Evolutionary conservation across 2,797 vertebrate genomes (phyloP).

Genomic region (Gymnothorax javanicus): DNA sequence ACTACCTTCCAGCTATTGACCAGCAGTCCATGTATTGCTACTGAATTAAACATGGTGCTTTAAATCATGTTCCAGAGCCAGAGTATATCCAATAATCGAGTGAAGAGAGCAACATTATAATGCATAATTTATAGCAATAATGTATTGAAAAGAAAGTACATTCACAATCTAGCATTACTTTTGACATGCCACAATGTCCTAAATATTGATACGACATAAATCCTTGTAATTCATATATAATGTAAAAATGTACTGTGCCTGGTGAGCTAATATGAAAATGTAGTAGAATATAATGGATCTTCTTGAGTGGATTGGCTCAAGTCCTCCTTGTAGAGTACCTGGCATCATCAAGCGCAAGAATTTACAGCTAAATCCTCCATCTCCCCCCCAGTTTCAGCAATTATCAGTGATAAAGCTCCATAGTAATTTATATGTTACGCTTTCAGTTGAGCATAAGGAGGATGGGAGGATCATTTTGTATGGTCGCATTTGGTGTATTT

Average conservation of each 20-base stretch:
- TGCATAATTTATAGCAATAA: too few species aligned
- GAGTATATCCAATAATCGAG: background rate
- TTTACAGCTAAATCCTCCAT: background rate
- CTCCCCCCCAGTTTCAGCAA: background rate
- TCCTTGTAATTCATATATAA: background rate
- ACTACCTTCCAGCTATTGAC: background rate
- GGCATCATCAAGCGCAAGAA: background rate
- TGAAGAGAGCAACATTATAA: too few species aligned
- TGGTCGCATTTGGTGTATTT: background rate
- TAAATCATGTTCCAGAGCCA: background rate
- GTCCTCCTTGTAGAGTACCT: background rate
- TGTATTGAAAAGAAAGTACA: too few species aligned
- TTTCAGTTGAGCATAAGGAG: too few species aligned
- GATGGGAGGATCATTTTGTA: background rate
- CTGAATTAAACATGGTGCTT: background rate
- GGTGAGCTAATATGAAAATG: background rate
- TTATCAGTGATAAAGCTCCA: constrained; percentile 2
- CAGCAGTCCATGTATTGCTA: background rate
- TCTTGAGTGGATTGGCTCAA: background rate
- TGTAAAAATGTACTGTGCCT: background rate
- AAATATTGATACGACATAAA: background rate
- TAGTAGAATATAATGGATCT: background rate
- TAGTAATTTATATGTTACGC: constrained; percentile 16
- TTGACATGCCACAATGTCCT: background rate
- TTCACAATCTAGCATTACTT: background rate